phyloP scores from a whole-genome alignment of 2,888 invertebrate genomes.

The Tachystola acroxantha region DNA sequence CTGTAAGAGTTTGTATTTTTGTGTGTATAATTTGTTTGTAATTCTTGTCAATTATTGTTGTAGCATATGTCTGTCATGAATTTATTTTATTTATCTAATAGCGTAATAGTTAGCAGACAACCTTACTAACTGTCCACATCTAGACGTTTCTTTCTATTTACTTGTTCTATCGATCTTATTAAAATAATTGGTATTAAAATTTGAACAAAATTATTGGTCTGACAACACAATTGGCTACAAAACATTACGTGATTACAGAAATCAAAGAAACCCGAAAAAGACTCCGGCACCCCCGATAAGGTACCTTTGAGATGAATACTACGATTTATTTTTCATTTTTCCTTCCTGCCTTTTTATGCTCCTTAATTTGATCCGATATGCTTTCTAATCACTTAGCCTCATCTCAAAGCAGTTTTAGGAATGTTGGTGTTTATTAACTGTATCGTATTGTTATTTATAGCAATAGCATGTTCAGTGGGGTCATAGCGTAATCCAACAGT shows the following conservation, averaged over 20 bases:
- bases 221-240: conserved; percentile 29
- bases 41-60: too few relatives aligned
- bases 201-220: conserved; percentile 1
- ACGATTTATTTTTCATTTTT: conserved; percentile 24
- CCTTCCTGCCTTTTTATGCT: conserved; percentile 27
- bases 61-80: too few relatives aligned
- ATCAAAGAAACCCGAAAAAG: conserved; percentile 88
- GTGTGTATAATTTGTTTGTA: too few relatives aligned
- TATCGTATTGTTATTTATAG: conserved; percentile 22
- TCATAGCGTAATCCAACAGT: conserved; percentile 31
- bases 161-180: too few relatives aligned
- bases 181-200: background rate
- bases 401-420: conserved; percentile 32
- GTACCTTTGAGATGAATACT: conserved; percentile 69
- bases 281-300: conserved; percentile 83
- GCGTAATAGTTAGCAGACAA: too few relatives aligned
- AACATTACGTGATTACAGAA: conserved; percentile 80
- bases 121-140: too few relatives aligned
- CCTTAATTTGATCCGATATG: conserved; percentile 16
- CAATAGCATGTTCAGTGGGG: conserved; percentile 50
- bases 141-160: too few relatives aligned
- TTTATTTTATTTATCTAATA: too few relatives aligned
- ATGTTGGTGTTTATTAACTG: conserved; percentile 31
- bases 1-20: too few relatives aligned
- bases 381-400: conserved; percentile 38